Percentiles rank a stretch among this genome's conserved stretches.
These are phyloP conservation scores for Drosophila neutralis DNA, from an alignment of 2,888 invertebrate genomes.

Conservation along the genomic window DNA sequence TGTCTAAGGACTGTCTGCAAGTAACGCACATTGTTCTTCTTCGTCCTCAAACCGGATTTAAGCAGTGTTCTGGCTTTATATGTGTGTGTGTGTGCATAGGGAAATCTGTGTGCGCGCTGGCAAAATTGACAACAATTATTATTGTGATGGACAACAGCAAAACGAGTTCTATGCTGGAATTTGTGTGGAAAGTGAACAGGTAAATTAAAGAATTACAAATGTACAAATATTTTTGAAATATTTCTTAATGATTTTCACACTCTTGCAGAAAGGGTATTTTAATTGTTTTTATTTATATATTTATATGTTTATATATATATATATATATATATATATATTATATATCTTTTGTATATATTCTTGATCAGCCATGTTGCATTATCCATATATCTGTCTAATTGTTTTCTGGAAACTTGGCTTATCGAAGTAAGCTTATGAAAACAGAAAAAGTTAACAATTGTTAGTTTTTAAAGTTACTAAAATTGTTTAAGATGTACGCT, in stretches of 20 bases:
- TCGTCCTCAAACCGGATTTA: constrained; percentile 55
- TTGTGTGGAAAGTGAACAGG: constrained; percentile 7
- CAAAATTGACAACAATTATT: constrained; percentile 35
- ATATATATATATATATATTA: no score
- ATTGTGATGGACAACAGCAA: constrained; percentile 21
- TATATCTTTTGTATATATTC: neutral
- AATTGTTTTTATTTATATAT: neutral
- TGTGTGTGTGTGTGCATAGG: constrained; percentile 14
- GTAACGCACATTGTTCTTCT: constrained; percentile 21
- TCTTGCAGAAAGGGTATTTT: neutral
- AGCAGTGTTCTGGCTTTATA: neutral
- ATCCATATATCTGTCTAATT: neutral
- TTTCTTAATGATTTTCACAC: constrained; percentile 4
- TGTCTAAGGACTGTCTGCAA: constrained; percentile 54
- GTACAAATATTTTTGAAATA: neutral
- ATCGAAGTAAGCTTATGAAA: no score
- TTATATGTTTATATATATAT: neutral
- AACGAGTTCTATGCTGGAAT: constrained; percentile 19
- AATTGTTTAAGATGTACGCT: neutral
- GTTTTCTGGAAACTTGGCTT: no score
- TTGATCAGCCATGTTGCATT: neutral
- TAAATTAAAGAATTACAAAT: neutral
- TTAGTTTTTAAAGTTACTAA: no score
- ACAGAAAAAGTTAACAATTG: no score
- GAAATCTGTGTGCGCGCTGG: constrained; percentile 18